Percentiles rank a stretch among this genome's conserved stretches.
Conservation (phyloP, 2,797 vertebrate species). For the Micrastur ruficollis region DNA sequence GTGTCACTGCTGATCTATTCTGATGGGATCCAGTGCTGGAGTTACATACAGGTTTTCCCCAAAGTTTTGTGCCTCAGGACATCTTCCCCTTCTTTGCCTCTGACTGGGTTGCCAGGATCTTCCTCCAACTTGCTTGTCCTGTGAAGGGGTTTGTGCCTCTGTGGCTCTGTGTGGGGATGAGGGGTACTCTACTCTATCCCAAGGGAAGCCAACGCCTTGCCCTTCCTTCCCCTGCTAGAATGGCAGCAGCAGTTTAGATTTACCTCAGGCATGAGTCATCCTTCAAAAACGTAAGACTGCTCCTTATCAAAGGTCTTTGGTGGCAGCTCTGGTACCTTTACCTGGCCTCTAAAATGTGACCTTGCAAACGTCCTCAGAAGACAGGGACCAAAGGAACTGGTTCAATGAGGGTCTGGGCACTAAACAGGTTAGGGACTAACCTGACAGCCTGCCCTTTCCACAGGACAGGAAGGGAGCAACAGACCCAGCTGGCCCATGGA, state of each 20-base stretch:
- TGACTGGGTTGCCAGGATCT: neutral
- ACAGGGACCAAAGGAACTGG: neutral
- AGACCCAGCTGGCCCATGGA: neutral
- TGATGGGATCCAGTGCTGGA: neutral
- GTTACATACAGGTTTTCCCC: neutral
- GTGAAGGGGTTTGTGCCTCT: neutral
- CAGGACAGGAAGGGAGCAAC: neutral
- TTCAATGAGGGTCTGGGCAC: neutral
- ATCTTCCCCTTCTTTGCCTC: neutral
- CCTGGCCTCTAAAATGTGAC: accelerated
- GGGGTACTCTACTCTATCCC: neutral
- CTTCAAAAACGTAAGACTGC: neutral
- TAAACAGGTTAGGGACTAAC: neutral
- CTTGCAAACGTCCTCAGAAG: neutral
- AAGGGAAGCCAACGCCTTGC: neutral
- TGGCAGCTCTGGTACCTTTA: neutral
- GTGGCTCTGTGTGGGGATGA: neutral
- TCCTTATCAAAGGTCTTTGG: neutral
- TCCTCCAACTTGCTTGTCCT: neutral
- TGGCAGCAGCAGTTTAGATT: neutral
- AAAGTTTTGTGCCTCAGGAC: neutral
- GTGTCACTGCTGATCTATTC: neutral
- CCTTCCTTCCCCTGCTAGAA: neutral
- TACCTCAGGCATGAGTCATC: neutral
- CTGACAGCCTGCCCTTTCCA: neutral